Evolutionary conservation across 2,888 invertebrate species (phyloP), one percentile per base, ranked within the genome.

Genomic region (Patella ulyssiponensis): DNA sequence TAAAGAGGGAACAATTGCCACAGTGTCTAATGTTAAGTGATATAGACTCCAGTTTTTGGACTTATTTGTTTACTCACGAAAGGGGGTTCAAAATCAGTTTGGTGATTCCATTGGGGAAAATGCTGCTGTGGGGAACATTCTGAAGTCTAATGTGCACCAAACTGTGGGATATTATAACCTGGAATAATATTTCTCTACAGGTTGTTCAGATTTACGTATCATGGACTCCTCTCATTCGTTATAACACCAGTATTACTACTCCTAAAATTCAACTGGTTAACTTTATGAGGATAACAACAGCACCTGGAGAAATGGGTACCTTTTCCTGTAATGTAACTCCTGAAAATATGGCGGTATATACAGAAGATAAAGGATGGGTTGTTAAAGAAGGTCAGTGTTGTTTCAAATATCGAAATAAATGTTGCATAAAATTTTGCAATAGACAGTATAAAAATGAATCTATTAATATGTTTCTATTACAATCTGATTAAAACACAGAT

Each of bases 301-400:
- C 74, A 17, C 73, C 72, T 20, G 74, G 78, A 5, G 73, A 73
- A 12, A n/a, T 72, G 5, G 53, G 71, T 1, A 69, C 33, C 0
- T 75, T 79, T 27, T 70, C 64, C 14, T 81, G 85, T 69, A 80
- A 80, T 2, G 77, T 87, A n/a, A 58, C 73, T 20, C 75, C 83
- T 5, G 80, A 84, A 9, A 84, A 85, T 71, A 83, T 88, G 85
- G 87, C 85, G 11, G 84, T 88, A 14, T 89, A 87, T 88, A 80
- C 80, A 27, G 85, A 87, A 53, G 73, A 74, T 3, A 74, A 81
- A 17, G 85, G 85, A 54, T 88, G 87, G 83, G 75, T 83, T 44
- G 81, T 86, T 52, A 79, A 84, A 20, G 78, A 82, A 79, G 89
- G 89, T 89, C 70, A 74, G 77, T 77, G 11, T 11, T 23, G 14